Evolutionary conservation across 2,113 vertebrate species (phyloP).

Genomic region (Sphaerodactylus townsendi): DNA sequence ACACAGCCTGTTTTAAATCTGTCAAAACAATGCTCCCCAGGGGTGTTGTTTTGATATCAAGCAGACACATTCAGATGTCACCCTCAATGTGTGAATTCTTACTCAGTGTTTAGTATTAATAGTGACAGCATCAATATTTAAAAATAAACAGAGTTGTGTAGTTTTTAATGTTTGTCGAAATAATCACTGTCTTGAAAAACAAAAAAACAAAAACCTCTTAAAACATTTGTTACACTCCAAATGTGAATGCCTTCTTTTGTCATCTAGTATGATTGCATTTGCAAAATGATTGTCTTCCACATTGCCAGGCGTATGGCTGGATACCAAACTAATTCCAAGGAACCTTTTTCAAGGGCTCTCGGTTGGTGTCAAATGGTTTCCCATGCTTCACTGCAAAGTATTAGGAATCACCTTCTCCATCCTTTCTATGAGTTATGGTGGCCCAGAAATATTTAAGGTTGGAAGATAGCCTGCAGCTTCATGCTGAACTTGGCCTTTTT

Average conservation of each 20-base stretch:
- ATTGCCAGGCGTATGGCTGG: constrained; percentile 46
- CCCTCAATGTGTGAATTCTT: constrained; percentile 77
- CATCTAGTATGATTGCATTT: constrained; percentile 57
- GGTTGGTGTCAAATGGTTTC: constrained; percentile 12
- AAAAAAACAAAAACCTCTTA: constrained; percentile 14
- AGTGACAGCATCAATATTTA: constrained; percentile 77
- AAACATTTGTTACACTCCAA: constrained; percentile 49
- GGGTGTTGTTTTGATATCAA: constrained; percentile 77
- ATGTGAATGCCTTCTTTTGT: constrained; percentile 47
- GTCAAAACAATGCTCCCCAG: constrained; percentile 67
- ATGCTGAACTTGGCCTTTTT: constrained; percentile 22
- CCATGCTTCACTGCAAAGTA: constrained; percentile 21
- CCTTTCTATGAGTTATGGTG: constrained; percentile 10
- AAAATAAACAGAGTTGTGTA: constrained; percentile 73
- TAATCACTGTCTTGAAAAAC: constrained; percentile 45
- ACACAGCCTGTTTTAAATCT: constrained; percentile 66
- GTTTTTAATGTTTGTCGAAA: constrained; percentile 57
- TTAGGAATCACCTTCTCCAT: constrained; percentile 32
- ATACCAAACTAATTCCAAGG: constrained; percentile 47
- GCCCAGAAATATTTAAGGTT: constrained; percentile 13
- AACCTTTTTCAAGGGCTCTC: constrained; percentile 28
- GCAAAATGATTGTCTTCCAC: constrained; percentile 50
- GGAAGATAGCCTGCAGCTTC: constrained; percentile 27
- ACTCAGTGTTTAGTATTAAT: constrained; percentile 75
- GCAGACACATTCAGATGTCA: constrained; percentile 72